Percentiles rank a stretch among this genome's conserved stretches.
Evolutionary conservation across 2,797 vertebrate species (phyloP).

Genomic region (Falco rusticolus): DNA sequence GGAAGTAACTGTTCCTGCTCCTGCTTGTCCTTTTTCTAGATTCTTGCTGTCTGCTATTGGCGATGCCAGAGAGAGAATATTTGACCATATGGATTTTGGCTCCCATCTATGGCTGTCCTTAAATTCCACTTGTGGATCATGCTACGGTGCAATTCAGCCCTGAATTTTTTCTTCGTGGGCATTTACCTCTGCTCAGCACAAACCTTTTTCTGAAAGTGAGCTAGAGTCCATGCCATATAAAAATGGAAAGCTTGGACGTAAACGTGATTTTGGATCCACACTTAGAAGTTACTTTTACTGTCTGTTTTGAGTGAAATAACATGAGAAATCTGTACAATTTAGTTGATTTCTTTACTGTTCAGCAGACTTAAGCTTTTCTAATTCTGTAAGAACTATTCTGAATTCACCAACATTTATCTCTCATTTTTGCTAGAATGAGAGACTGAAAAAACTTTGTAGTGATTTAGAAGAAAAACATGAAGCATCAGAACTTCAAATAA

Average conservation of each 20-base stretch:
- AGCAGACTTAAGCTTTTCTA: neutral
- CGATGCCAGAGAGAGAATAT: neutral
- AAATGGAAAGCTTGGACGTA: neutral
- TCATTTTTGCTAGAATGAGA: conserved; percentile 84
- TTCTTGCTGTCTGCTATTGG: neutral
- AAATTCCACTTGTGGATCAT: neutral
- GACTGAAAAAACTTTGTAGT: conserved; percentile 84
- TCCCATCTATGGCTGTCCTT: neutral
- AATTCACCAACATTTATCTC: neutral
- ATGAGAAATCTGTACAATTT: neutral
- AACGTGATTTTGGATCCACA: accelerated
- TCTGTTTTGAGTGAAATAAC: neutral
- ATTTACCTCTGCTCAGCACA: neutral
- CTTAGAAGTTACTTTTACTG: neutral
- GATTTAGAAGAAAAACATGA: conserved; percentile 96
- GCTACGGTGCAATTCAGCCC: neutral
- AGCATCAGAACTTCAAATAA: conserved; percentile 93
- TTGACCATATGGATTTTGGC: neutral
- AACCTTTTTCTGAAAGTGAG: neutral
- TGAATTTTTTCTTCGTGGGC: neutral
- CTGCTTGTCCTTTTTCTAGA: neutral
- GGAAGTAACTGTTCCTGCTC: neutral
- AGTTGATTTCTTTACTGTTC: neutral
- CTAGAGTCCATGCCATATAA: neutral
- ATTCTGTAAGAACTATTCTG: neutral